Percentiles rank a stretch among this genome's conserved stretches.
Conservation (phyloP, 2,113 vertebrate genomes). For the Natator depressus region DNA sequence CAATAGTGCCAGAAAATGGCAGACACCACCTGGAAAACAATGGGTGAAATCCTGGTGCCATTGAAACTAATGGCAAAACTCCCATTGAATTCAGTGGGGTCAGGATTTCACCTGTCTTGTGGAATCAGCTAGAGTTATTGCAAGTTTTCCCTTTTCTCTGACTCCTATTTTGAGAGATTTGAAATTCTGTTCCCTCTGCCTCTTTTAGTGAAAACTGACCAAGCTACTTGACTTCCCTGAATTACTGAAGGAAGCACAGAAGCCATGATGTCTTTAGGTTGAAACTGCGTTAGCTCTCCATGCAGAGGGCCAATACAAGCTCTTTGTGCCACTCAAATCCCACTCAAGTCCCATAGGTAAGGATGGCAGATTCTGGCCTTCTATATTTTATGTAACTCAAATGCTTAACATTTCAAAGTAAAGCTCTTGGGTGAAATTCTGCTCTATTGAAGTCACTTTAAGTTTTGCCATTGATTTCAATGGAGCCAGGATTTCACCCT, state of each 20-base stretch:
- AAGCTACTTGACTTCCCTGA: background rate
- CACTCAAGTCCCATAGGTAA: background rate
- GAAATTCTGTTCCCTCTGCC: background rate
- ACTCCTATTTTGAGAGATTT: background rate
- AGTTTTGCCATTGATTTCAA: background rate
- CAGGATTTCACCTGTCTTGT: background rate
- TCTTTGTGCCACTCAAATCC: background rate
- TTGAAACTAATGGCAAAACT: background rate
- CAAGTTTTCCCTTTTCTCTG: background rate
- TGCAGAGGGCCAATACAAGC: background rate
- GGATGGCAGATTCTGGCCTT: background rate
- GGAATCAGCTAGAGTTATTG: background rate
- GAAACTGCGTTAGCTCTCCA: background rate
- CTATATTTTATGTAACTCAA: background rate
- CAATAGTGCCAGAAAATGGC: conserved; percentile 1
- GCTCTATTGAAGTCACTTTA: background rate
- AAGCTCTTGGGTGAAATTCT: background rate
- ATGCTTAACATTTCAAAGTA: background rate
- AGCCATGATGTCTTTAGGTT: conserved; percentile 8
- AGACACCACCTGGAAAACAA: background rate
- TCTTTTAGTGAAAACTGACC: conserved; percentile 15
- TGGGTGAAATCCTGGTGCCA: background rate
- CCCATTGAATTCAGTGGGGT: background rate
- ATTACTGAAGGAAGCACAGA: conserved; percentile 9
- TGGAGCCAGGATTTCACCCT: background rate